Evolutionary conservation across 2,797 vertebrate species (phyloP).

Genomic region (Pipistrellus nathusii): DNA sequence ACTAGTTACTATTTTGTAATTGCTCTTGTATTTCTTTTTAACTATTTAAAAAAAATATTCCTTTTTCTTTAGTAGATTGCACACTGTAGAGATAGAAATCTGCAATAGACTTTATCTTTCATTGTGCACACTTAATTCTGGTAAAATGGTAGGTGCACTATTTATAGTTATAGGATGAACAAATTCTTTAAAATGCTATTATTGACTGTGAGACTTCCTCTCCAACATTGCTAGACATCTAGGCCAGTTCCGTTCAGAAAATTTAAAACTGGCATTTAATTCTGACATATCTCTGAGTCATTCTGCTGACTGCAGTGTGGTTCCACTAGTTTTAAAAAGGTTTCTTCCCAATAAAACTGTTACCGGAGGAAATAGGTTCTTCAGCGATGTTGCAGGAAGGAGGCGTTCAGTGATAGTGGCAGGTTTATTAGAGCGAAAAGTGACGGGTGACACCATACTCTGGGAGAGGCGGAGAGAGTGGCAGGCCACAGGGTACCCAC

Average conservation of each 20-base stretch:
- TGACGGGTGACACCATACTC: not conserved
- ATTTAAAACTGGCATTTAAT: conserved; percentile 1
- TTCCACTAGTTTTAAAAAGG: conserved; percentile 15
- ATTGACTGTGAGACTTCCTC: not conserved
- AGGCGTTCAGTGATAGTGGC: not conserved
- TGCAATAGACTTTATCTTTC: not conserved
- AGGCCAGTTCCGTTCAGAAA: not conserved
- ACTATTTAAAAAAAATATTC: not conserved
- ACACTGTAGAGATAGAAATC: not conserved
- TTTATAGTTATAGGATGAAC: not conserved
- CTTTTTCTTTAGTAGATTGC: not conserved
- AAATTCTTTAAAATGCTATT: not conserved
- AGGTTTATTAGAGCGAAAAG: not conserved
- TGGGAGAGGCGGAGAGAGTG: not conserved
- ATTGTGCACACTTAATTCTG: not conserved
- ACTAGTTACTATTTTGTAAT: not conserved
- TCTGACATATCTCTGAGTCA: not conserved
- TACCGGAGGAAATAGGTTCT: not conserved
- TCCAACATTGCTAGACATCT: not conserved
- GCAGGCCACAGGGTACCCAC: not conserved
- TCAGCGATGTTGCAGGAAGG: not conserved
- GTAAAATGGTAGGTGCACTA: not conserved
- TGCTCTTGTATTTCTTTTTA: not conserved
- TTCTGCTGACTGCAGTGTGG: not conserved
- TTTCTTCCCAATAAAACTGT: conserved; percentile 40